These are phyloP conservation scores for Anser cygnoides DNA, from an alignment of 2,113 vertebrate genomes.

Conservation along the genomic window DNA sequence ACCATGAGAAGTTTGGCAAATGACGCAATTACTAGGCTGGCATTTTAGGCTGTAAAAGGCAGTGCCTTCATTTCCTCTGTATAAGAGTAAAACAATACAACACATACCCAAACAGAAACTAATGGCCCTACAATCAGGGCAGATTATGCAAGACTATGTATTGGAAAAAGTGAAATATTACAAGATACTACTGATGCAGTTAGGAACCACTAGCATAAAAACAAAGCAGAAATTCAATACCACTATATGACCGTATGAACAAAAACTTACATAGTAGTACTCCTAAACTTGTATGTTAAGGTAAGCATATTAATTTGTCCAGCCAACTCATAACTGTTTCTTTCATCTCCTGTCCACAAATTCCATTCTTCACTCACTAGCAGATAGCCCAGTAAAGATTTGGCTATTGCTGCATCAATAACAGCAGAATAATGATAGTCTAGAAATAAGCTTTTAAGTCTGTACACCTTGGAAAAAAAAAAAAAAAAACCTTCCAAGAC, in stretches of 20 bases:
- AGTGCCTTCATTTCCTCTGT: neutral
- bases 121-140: neutral
- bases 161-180: neutral
- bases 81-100: neutral
- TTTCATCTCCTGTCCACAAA: neutral
- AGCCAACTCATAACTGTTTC: neutral
- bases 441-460: neutral
- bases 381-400: neutral
- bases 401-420: fast-evolving
- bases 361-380: neutral
- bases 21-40: neutral
- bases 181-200: neutral
- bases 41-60: neutral
- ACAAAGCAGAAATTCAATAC: neutral
- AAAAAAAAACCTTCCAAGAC: neutral
- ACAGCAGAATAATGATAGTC: fast-evolving
- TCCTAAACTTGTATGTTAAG: too few species aligned
- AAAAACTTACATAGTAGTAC: neutral
- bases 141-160: neutral
- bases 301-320: too few species aligned
- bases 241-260: neutral
- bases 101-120: neutral
- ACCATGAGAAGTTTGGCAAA: neutral
- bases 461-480: neutral
- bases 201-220: neutral